Percentiles rank a stretch among this genome's conserved stretches.
phyloP scores from a whole-genome alignment of 2,888 invertebrate genomes.

The Ectemnius lituratus region DNA sequence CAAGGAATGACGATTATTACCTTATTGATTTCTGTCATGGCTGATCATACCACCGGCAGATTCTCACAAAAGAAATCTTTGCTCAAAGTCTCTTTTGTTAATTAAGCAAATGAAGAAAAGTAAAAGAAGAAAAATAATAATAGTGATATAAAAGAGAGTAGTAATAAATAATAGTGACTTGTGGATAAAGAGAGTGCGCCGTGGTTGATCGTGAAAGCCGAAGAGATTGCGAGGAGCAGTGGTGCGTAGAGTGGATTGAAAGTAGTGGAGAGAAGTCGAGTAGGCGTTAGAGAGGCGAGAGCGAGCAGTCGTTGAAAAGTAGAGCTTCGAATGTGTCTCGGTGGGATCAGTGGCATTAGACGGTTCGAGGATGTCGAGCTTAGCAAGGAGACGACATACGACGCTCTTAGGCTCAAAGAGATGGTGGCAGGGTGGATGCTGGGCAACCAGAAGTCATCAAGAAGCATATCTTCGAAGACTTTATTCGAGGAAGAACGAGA shows the following conservation, averaged over 20 bases:
- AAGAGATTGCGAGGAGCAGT: too few relatives aligned
- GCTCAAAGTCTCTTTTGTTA: too few relatives aligned
- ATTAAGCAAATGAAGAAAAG: too few relatives aligned
- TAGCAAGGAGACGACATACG: constrained; percentile 72
- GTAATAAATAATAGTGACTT: too few relatives aligned
- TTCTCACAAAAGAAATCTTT: background rate
- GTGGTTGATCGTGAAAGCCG: constrained; percentile 1
- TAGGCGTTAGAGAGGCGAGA: constrained; percentile 23
- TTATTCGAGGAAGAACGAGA: constrained; percentile 70
- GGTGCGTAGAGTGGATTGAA: background rate
- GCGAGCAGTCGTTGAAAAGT: constrained; percentile 38
- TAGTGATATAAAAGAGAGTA: too few relatives aligned
- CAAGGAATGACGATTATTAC: constrained; percentile 17
- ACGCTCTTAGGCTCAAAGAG: constrained; percentile 73
- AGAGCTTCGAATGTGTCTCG: constrained; percentile 1
- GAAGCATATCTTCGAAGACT: constrained; percentile 75
- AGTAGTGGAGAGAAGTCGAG: background rate
- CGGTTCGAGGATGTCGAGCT: constrained; percentile 66
- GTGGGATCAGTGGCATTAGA: constrained; percentile 19
- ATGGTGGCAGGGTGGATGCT: constrained; percentile 76
- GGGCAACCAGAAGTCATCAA: constrained; percentile 75
- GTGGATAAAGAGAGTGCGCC: too few relatives aligned
- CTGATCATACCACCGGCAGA: constrained; percentile 25
- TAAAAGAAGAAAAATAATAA: too few relatives aligned
- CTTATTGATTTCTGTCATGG: constrained; percentile 22